Percentiles rank a stretch among this genome's conserved stretches.
phyloP scores from a whole-genome alignment of 2,888 invertebrate species.

The Poecilus cupreus region DNA sequence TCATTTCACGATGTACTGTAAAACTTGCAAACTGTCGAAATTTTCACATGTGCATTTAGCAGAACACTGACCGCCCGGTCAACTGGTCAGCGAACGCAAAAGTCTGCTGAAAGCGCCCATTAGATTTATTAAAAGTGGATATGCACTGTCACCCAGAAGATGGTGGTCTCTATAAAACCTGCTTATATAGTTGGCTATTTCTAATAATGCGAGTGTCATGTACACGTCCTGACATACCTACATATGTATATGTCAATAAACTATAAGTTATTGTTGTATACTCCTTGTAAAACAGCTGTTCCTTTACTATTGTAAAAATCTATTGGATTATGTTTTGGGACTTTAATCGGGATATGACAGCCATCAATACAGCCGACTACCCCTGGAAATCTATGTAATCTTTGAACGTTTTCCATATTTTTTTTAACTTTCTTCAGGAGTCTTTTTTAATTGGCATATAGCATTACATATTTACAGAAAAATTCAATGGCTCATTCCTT shows the following conservation, averaged over 20 bases:
- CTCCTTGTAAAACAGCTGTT: neutral
- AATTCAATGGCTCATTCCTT: neutral
- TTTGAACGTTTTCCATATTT: too few relatives aligned
- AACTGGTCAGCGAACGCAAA: neutral
- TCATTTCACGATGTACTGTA: too few relatives aligned
- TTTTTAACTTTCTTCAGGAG: too few relatives aligned
- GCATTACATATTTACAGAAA: neutral
- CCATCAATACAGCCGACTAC: neutral
- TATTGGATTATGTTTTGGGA: neutral
- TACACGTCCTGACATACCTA: neutral
- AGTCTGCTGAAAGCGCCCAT: neutral
- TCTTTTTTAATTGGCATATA: neutral
- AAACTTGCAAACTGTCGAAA: too few relatives aligned
- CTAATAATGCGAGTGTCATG: neutral
- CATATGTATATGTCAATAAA: neutral
- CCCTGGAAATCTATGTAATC: too few relatives aligned
- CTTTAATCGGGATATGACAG: neutral
- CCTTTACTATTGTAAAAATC: neutral
- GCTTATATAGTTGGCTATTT: neutral
- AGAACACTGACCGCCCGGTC: neutral
- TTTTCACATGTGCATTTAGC: neutral
- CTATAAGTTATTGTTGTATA: neutral
- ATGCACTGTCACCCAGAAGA: neutral
- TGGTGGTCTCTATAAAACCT: neutral
- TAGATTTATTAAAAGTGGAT: too few relatives aligned